phyloP scores from a whole-genome alignment of 2,113 vertebrate genomes.

The Sorex fumeus region DNA sequence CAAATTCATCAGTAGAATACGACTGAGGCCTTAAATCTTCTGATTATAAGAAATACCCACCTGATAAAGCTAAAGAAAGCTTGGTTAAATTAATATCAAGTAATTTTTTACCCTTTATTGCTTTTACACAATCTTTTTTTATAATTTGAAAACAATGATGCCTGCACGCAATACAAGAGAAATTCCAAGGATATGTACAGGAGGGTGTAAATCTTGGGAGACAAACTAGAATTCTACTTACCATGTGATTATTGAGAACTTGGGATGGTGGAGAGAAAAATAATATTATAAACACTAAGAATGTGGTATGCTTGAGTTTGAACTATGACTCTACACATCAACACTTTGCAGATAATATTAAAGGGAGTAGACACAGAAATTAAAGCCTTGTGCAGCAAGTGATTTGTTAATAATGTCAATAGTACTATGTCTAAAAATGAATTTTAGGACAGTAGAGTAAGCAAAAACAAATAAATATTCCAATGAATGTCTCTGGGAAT shows the following conservation, averaged over 20 bases:
- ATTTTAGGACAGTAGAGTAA: background rate
- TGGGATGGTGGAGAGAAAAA: background rate
- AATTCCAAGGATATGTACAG: background rate
- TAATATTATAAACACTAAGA: background rate
- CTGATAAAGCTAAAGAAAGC: background rate
- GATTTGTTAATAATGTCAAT: background rate
- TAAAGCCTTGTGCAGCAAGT: background rate
- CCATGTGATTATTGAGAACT: background rate
- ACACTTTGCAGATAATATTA: background rate
- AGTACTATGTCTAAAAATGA: background rate
- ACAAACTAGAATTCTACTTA: background rate
- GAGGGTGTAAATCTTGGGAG: background rate
- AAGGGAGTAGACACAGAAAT: background rate
- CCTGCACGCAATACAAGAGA: background rate
- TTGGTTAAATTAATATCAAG: background rate
- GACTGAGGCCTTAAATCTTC: background rate
- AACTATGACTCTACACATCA: background rate
- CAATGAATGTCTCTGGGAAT: background rate
- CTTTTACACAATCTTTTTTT: background rate
- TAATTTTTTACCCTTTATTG: background rate
- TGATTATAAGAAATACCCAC: background rate
- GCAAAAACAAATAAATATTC: background rate
- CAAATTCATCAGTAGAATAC: background rate
- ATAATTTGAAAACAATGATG: background rate
- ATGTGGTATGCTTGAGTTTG: background rate